Evolutionary conservation across 2,797 vertebrate genomes (phyloP), one percentile per base, ranked within the genome.

Genomic region (Oreochromis mossambicus): DNA sequence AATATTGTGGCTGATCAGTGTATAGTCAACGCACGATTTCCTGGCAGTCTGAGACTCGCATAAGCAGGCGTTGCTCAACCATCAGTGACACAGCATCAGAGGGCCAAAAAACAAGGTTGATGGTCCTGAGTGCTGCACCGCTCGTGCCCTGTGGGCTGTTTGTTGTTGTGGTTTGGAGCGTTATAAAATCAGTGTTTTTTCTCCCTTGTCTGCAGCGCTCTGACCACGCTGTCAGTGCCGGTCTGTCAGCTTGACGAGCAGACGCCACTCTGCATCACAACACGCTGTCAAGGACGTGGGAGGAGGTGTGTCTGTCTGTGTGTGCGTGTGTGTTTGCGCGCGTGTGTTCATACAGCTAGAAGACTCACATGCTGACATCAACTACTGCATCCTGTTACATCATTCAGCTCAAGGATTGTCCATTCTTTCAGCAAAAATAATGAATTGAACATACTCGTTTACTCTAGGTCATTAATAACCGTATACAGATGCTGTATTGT

Each of bases 231-330:
- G 95, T 96, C 95, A 92, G 85, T 88, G 90, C 79, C 82, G 92
- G 92, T 96, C 94, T 90, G 94, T 96, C 96, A 96, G 91, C 89
- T 90, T 94, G 95, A 95, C 36, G 83, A 94, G 94, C 90, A 93
- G 93, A 92, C 89, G 94, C 93, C 95, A 95, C 91, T 94, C 94
- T 89, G 92, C 91, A 96, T 95, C 93, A 93, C 88, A 92, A 93
- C 92, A 92, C 82, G 91, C 92, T 92, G 94, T 95, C 94, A 94
- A 91, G 91, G 93, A 90, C n/a, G 92, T 21, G 56, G 56, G 56
- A 58, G 15, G 56, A 58, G 55, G 43, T 85, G 56, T 61, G 56
- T 61, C 17, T 61, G 17, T 61, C 29, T 36, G 32, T 12, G 32
- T 63, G 32, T 61, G 58, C 5, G 32, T 61, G 56, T 75, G 41